Evolutionary conservation across 2,113 vertebrate species (phyloP).

Genomic region (Poeciliopsis occidentalis): DNA sequence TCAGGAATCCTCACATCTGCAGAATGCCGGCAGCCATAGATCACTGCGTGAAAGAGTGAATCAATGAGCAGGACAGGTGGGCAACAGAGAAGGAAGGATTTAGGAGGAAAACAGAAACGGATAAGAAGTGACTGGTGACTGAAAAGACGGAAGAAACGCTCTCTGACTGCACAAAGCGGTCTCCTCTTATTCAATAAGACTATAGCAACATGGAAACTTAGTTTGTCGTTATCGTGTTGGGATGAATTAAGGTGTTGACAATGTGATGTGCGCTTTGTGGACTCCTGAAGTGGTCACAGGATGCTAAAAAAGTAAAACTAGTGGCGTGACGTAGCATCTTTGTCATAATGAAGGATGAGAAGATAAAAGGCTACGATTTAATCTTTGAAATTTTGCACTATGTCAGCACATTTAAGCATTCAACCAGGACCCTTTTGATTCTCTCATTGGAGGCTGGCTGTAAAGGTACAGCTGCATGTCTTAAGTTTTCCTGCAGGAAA

Average conservation of each 20-base stretch:
- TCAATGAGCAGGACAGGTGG: constrained; percentile 42
- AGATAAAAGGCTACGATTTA: constrained; percentile 27
- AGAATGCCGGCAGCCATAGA: constrained; percentile 54
- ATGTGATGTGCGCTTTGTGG: not conserved
- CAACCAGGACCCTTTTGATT: too few relatives aligned
- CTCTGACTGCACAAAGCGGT: constrained; percentile 15
- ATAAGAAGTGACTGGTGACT: constrained; percentile 14
- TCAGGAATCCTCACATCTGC: constrained; percentile 54
- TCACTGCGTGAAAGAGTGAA: constrained; percentile 41
- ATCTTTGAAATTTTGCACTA: constrained; percentile 18
- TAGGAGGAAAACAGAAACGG: constrained; percentile 19
- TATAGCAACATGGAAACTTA: constrained; percentile 4
- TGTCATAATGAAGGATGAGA: not conserved
- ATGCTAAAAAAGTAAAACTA: not conserved
- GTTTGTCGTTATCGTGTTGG: too few relatives aligned
- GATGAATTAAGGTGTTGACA: not conserved
- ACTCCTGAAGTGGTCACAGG: not conserved
- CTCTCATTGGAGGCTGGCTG: too few relatives aligned
- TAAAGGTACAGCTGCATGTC: too few relatives aligned
- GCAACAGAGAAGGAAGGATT: constrained; percentile 12
- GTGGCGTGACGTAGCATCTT: not conserved
- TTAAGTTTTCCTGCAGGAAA: too few relatives aligned
- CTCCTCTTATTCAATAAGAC: not conserved
- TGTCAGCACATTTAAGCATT: too few relatives aligned
- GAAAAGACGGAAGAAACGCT: constrained; percentile 15